Conservation (phyloP, 2,888 invertebrate genomes). For the Plebejus argus region DNA sequence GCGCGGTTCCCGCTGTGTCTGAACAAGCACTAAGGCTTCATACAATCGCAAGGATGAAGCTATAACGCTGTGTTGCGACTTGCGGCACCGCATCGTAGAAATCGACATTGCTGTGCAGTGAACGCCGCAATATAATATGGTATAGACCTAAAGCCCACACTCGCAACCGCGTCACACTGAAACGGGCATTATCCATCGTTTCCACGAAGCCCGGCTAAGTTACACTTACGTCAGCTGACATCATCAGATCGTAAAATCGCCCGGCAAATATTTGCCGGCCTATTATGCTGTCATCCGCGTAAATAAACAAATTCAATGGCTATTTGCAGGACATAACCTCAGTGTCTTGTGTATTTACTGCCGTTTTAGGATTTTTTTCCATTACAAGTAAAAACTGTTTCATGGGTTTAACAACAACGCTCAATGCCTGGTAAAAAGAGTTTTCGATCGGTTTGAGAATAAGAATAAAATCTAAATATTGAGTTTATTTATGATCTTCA, state of each 20-base stretch:
- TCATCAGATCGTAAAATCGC: slow-evolving; percentile 6
- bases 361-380: background rate
- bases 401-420: background rate
- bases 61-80: background rate
- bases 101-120: background rate
- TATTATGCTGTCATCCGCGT: slow-evolving; percentile 1
- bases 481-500: background rate
- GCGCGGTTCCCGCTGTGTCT: no score
- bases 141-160: no score
- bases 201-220: background rate
- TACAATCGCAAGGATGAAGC: background rate
- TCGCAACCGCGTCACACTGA: background rate
- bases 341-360: background rate
- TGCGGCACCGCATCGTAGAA: background rate
- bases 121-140: background rate
- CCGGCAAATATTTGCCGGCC: slow-evolving; percentile 3
- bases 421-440: background rate
- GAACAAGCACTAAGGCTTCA: no score
- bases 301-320: slow-evolving; percentile 19
- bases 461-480: background rate
- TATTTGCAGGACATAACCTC: slow-evolving; percentile 3
- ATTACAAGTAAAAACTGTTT: background rate
- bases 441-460: background rate
- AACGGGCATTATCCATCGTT: background rate
- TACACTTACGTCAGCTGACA: slow-evolving; percentile 17